Conservation (phyloP, 2,888 invertebrate genomes). For the Gisinianus flammeolus region DNA sequence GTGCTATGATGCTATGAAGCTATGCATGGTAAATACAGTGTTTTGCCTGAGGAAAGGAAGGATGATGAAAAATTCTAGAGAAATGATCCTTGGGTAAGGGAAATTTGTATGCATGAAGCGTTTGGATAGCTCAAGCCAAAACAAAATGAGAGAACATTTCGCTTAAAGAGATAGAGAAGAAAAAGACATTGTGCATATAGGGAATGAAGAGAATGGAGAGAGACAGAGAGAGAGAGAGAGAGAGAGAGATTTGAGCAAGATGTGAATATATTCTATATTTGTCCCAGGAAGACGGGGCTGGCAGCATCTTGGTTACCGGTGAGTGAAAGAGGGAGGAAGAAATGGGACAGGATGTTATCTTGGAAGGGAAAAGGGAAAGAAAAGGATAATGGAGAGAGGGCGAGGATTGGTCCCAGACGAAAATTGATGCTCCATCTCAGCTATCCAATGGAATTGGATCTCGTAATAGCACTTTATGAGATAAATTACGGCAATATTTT, state of each 20-base stretch:
- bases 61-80: background rate
- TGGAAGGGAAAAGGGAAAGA: constrained; percentile 33
- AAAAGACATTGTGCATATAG: background rate
- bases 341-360: constrained; percentile 22
- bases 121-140: background rate
- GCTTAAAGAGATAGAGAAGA: constrained; percentile 11
- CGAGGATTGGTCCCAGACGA: constrained; percentile 56
- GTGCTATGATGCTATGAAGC: too few relatives aligned
- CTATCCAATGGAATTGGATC: constrained; percentile 57
- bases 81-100: background rate
- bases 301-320: constrained; percentile 1
- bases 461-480: constrained; percentile 59
- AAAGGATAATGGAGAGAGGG: constrained; percentile 45
- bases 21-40: background rate
- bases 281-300: constrained; percentile 14
- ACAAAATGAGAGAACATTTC: constrained; percentile 18
- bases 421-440: constrained; percentile 53
- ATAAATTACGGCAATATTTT: constrained; percentile 57
- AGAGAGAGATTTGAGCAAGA: too few relatives aligned
- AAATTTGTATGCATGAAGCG: constrained; percentile 6
- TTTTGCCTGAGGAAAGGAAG: background rate
- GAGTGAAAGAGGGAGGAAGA: constrained; percentile 18
- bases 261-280: background rate
- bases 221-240: too few relatives aligned
- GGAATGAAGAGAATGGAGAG: constrained; percentile 5